phyloP scores from a whole-genome alignment of 2,797 vertebrate genomes.

The Chromis chromis region DNA sequence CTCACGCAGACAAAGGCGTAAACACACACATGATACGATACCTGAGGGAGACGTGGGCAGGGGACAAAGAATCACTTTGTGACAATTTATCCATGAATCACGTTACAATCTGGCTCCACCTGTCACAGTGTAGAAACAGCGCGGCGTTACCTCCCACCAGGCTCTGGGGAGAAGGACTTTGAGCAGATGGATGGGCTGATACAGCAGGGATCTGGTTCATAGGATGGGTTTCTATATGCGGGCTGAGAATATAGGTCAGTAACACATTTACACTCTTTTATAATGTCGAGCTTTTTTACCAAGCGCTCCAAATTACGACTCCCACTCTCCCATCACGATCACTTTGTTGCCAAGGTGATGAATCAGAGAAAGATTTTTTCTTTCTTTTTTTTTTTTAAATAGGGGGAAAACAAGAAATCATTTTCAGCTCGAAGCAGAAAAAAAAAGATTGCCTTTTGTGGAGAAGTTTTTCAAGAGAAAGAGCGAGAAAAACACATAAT shows the following conservation, averaged over 20 bases:
- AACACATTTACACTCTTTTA: constrained; percentile 77
- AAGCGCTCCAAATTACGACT: constrained; percentile 68
- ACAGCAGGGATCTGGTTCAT: constrained; percentile 72
- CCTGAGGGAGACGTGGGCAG: constrained; percentile 44
- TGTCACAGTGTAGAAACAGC: constrained; percentile 59
- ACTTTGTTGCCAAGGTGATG: constrained; percentile 74
- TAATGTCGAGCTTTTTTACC: constrained; percentile 64
- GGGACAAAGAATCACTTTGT: constrained; percentile 52
- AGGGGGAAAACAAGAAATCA: constrained; percentile 20
- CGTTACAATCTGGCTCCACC: constrained; percentile 53
- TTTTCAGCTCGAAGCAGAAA: constrained; percentile 22
- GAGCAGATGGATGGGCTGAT: constrained; percentile 73
- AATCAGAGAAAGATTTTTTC: constrained; percentile 42
- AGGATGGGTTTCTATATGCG: constrained; percentile 69
- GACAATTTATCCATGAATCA: constrained; percentile 64
- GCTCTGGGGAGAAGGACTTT: constrained; percentile 65
- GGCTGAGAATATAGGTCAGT: constrained; percentile 79
- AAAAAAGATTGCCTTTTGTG: constrained; percentile 10
- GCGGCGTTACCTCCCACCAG: constrained; percentile 60
- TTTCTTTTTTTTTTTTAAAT: neutral
- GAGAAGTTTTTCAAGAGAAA: constrained; percentile 12
- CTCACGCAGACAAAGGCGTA: constrained; percentile 15
- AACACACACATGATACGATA: constrained; percentile 26
- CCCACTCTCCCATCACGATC: constrained; percentile 68
- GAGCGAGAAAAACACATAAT: constrained; percentile 1